Base-by-base conservation (phyloP, 2,113 vertebrate genomes). In the Cathartes aura region DNA sequence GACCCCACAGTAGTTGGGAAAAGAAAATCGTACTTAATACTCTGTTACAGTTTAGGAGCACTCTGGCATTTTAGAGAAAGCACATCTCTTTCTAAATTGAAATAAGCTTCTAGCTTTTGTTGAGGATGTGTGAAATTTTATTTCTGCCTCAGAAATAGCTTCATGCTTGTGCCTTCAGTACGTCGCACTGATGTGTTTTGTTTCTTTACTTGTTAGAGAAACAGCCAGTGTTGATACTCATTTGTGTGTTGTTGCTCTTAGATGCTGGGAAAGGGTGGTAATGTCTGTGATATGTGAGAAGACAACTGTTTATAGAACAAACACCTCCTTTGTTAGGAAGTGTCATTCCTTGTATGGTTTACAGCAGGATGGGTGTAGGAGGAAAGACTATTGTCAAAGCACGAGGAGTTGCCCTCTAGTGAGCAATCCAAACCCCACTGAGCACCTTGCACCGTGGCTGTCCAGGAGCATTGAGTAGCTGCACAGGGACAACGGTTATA, bases 131-230 rank as follows among this genome's bases (percentile, higher is more conserved):
- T 55, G 66, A 93, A 62, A 53, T 45, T 47, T 53, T 66, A 42
- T 62, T 75, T 64, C 66, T 91, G 32, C 27, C 62, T 93, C 75
- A 68, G 36, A 66, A 70, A 20, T 1, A 30, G 47, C 66, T 24
- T 17, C 22, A 3, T 26, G 29, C 55, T 22, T 13, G 42, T 66
- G 74, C 56, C 71, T 64, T 42, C 42, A 15, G 73, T 29, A 15
- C 3, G 0, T 50, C 9, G 6, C 48, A 6, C 9, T 21, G 29
- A 32, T 56, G 66, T 4, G 47, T 32, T 89, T 50, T 38, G n/a
- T 58, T 56, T 55, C 53, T 55, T 55, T 17, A 6, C 27, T 22
- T 80, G 53, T 48, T 43, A 7, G 34, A 62, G 50, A 34, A 85
- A 23, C 48, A 34, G 13, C 27, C 75, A 3, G 5, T 4, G 38